Evolutionary conservation across 2,797 vertebrate genomes (phyloP), one percentile per base, ranked within the genome.

Genomic region (Chelon auratus): DNA sequence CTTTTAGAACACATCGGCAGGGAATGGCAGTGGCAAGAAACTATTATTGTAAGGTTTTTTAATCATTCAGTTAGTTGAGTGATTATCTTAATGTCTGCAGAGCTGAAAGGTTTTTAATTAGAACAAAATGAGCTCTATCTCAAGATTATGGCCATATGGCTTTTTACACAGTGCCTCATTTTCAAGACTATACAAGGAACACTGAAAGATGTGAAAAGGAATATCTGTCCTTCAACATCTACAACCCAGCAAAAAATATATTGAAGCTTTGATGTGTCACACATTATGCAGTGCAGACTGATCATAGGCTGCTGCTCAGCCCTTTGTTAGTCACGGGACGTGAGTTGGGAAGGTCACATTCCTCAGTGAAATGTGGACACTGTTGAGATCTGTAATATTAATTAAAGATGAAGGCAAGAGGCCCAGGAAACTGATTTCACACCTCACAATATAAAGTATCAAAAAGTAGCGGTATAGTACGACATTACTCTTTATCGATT

Each of bases 321-420:
- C 59, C 37, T 78, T 81, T 76, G 56, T 77, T 58, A 80, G 79
- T 80, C 53, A 65, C 50, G 43, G 45, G 30, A 50, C 72, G 47
- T 55, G 61, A 65, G 24, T 71, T 65, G 66, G 72, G 62, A 83
- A 87, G 84, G 83, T 91, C 83, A 88, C 54, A 81, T 86, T 84
- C 22, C 47, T 81, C 36, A 45, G 59, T 79, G 53, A 90, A 80
- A 63, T 59, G 68, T 60, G 48, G 12, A 55, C 39, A 39, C 33
- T 73, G 55, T 78, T 62, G 42, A 60, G 14, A 58, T 47, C 30
- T 54, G 73, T 56, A 48, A 26, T 50, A 10, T 72, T 65, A 61
- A 26, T 68, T 48, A 51, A 70, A 24, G 26, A 36, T 58, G 5
- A 65, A 65, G 30, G 54, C 40, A 60, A 18, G 37, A 56, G 22